A percentile compares a stretch with the other conserved stretches of the same genome.
phyloP scores from a whole-genome alignment of 2,113 vertebrate species.

The Chaetodon auriga region DNA sequence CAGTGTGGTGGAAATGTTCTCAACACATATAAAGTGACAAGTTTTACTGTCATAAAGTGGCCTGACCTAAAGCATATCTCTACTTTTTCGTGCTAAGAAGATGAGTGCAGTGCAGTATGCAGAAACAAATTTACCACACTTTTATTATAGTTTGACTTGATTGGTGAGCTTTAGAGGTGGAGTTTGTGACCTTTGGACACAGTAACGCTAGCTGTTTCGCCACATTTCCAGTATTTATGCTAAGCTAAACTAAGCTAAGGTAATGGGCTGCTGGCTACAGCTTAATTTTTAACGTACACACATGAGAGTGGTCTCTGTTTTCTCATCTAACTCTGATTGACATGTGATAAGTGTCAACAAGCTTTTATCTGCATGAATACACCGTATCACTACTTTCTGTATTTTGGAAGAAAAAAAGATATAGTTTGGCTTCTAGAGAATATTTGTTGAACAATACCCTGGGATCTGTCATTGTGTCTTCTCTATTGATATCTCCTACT shows the following conservation, averaged over 20 bases:
- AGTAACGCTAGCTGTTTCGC: no score
- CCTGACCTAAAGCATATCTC: conserved; percentile 11
- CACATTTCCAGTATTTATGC: neutral
- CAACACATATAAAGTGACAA: neutral
- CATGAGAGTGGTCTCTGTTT: neutral
- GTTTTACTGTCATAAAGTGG: conserved; percentile 2
- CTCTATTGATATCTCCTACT: neutral
- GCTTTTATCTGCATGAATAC: neutral
- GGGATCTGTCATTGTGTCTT: conserved; percentile 4
- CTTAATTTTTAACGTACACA: neutral
- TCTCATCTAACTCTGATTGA: neutral
- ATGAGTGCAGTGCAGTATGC: neutral
- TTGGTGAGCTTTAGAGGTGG: neutral
- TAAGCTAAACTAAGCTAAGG: no score
- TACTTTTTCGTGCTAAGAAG: neutral
- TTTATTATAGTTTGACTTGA: neutral
- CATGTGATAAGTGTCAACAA: neutral
- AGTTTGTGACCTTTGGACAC: neutral
- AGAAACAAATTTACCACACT: neutral
- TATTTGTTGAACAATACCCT: neutral
- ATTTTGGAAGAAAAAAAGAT: neutral
- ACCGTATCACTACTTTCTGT: neutral
- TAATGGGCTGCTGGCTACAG: no score
- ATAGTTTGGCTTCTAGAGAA: neutral
- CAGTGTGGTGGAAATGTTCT: conserved; percentile 6